These are phyloP conservation scores for Ormyrus rosae DNA, from an alignment of 2,888 invertebrate species.

Conservation along the genomic window DNA sequence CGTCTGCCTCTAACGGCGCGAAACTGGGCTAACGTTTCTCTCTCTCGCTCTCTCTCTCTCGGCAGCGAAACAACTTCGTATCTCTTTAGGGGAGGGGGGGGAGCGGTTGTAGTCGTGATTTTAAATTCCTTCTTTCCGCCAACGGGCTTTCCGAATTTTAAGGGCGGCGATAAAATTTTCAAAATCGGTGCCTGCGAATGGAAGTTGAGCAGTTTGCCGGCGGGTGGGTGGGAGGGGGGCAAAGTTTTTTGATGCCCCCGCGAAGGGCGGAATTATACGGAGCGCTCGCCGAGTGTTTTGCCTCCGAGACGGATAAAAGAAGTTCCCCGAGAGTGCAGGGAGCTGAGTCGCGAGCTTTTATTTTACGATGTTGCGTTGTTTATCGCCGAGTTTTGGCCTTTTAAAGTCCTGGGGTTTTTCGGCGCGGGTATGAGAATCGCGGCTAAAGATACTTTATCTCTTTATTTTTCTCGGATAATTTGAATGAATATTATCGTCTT, in stretches of 20 bases:
- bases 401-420: no score
- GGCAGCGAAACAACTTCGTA: conserved; percentile 31
- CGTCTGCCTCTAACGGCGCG: conserved; percentile 22
- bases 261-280: conserved; percentile 33
- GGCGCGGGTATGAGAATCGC: no score
- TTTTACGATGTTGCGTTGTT: no score
- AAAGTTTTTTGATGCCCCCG: conserved; percentile 35
- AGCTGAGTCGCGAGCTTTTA: no score
- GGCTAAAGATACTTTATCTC: no score
- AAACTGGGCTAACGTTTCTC: conserved; percentile 65
- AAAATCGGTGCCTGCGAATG: conserved; percentile 31
- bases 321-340: no score
- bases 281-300: conserved; percentile 9
- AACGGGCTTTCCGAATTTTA: conserved; percentile 34
- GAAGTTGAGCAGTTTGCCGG: conserved; percentile 28
- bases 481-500: no score
- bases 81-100: conserved; percentile 18
- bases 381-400: no score
- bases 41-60: conserved; percentile 13
- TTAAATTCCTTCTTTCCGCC: conserved; percentile 25
- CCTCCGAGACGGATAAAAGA: background rate
- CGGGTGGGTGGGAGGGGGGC: no score
- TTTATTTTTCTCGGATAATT: no score
- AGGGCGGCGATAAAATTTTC: conserved; percentile 48
- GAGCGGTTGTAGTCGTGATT: background rate